Evolutionary conservation across 1,140 invertebrate species (phyloP), one percentile per base, ranked within the genome.

Genomic region (Drosophila nasuta): DNA sequence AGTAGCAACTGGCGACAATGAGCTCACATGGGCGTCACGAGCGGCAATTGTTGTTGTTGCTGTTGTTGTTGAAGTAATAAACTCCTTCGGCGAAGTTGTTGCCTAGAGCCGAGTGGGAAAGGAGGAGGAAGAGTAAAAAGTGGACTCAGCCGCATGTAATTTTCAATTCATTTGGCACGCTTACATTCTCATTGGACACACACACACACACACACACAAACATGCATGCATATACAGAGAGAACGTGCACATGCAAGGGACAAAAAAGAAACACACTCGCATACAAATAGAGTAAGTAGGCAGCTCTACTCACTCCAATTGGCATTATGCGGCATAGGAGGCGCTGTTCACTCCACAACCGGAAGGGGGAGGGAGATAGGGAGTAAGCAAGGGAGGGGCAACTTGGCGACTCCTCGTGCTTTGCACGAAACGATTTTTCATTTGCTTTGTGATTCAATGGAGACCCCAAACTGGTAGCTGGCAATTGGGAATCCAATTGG

Each of bases 151-250:
- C 79, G 82, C 83, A 82, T 88, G 82, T 88, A 87, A 88, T 82
- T 88, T 78, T 88, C 85, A 81, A 88, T 85, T 88, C 85, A 88
- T 83, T 88, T 88, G 83, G 81, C 83, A 88, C 85, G 83, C 77
- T 86, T 66, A 75, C 56, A 67, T 38, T 67, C 45, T 68, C 46
- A 68, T 66, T 52, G 49, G 25, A 33, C 75, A 60, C 69, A 79
- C 57, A 60, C 15, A 15, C 15, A 13, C 13, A 13, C 15, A 75
- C 63, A 77, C 69, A 46, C 11, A 52, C 51, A 69, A 49, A 45
- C 25, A 15, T 25, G 20, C 20, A 33, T 46, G 38, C 30, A 52
- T 13, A 6, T n/a, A 46, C n/a, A 51, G 51, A 28, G 59, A 73
- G 51, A 58, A 63, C 65, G 64, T 79, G 70, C 75, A 82, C 80